phyloP scores from a whole-genome alignment of 2,797 vertebrate genomes.

The Ficedula albicollis region DNA sequence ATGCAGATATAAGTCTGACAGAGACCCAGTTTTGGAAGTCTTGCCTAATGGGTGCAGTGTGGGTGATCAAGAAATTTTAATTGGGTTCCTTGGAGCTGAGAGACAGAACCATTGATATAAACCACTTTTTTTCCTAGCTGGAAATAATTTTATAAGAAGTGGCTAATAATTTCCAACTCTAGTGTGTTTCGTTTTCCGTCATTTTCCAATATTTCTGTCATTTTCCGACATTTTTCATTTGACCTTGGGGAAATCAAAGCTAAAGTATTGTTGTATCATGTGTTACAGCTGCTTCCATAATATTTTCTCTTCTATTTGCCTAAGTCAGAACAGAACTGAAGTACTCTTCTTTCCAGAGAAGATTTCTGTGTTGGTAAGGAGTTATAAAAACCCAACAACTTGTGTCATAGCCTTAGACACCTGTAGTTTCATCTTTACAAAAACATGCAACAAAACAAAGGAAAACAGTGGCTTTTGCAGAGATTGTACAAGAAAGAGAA shows the following conservation, averaged over 20 bases:
- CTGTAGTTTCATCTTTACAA: not conserved
- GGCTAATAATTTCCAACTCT: not conserved
- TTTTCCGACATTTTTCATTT: not conserved
- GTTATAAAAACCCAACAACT: not conserved
- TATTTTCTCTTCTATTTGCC: not conserved
- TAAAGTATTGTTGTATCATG: not conserved
- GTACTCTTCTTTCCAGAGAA: not conserved
- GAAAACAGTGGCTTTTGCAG: not conserved
- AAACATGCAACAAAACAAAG: not conserved
- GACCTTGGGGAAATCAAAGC: slow-evolving; percentile 5
- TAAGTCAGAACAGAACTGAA: slow-evolving; percentile 18
- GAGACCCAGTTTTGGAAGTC: not conserved
- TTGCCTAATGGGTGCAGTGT: not conserved
- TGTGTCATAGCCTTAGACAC: not conserved
- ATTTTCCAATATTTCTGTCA: too few relatives aligned
- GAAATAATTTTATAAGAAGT: not conserved
- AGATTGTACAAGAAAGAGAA: not conserved
- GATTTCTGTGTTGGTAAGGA: not conserved
- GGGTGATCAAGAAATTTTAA: not conserved
- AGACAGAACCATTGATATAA: not conserved
- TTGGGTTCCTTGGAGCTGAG: not conserved
- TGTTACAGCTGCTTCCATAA: not conserved
- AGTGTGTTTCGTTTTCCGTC: not conserved
- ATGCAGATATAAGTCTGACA: not conserved
- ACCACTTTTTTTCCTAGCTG: not conserved